These are phyloP conservation scores for Molossus alvarezi DNA, from an alignment of 2,797 vertebrate genomes.

Conservation along the genomic window DNA sequence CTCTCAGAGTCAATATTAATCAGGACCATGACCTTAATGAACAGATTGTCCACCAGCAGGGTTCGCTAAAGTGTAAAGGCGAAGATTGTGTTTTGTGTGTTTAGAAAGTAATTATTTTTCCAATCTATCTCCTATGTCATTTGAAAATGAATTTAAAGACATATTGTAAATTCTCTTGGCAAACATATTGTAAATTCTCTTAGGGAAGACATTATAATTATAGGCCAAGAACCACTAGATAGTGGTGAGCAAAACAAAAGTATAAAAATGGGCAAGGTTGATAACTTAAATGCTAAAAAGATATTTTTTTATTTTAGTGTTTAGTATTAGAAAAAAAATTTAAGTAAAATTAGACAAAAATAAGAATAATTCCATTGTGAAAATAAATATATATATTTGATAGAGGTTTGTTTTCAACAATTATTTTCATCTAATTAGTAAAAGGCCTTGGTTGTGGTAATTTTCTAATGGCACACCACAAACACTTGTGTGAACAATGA, in stretches of 20 bases:
- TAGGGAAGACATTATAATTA: background rate
- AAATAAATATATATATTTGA: background rate
- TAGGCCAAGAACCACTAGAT: background rate
- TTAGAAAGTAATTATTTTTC: conserved; percentile 77
- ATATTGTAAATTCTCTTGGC: conserved; percentile 31
- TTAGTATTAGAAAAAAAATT: background rate
- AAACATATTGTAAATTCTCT: conserved; percentile 41
- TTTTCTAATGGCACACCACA: background rate
- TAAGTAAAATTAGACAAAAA: background rate
- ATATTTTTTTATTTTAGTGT: background rate
- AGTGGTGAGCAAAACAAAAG: background rate
- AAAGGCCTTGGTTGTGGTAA: background rate
- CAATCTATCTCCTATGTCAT: conserved; percentile 40
- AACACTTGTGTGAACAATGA: background rate
- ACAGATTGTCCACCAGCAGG: conserved; percentile 61
- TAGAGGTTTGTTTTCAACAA: background rate
- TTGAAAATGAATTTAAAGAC: conserved; percentile 70
- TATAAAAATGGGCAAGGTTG: background rate
- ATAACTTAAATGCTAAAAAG: background rate
- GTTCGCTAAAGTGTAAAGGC: conserved; percentile 68
- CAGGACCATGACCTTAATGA: conserved; percentile 71
- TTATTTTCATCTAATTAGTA: background rate
- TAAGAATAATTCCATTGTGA: background rate
- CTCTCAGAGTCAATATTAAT: conserved; percentile 74
- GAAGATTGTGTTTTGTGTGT: conserved; percentile 65